Evolutionary conservation across 2,888 invertebrate genomes (phyloP).

Genomic region (Pammene fasciana): DNA sequence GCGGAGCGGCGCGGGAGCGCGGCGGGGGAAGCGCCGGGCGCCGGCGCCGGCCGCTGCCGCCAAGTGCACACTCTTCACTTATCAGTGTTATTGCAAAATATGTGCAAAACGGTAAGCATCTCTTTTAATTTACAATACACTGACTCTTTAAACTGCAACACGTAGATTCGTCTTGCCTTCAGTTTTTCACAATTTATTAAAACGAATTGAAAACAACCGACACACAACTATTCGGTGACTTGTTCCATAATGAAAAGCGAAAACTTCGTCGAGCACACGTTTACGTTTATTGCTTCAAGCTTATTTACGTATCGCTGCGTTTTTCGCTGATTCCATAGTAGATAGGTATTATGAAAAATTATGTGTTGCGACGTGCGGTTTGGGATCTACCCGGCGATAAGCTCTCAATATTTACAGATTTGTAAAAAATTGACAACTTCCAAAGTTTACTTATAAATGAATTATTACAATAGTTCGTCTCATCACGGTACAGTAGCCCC

Average conservation of each 20-base stretch:
- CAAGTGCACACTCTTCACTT: conserved; percentile 50
- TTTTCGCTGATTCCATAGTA: conserved; percentile 64
- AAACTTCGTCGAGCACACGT: conserved; percentile 74
- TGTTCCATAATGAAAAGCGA: conserved; percentile 74
- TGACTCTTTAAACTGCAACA: conserved; percentile 76
- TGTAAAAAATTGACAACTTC: conserved; percentile 82
- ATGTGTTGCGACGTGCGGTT: conserved; percentile 76
- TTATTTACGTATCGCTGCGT: conserved; percentile 72
- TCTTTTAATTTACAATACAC: conserved; percentile 78
- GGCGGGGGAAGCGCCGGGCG: conserved; percentile 50
- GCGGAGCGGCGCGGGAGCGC: conserved; percentile 47
- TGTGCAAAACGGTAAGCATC: conserved; percentile 82
- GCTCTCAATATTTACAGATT: conserved; percentile 82
- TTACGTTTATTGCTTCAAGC: conserved; percentile 77
- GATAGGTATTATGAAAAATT: conserved; percentile 67
- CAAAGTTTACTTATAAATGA: conserved; percentile 79
- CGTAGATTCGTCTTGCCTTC: conserved; percentile 73
- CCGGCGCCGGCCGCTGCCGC: conserved; percentile 65
- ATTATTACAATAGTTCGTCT: conserved; percentile 66
- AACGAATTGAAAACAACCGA: conserved; percentile 76
- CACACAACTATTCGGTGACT: conserved; percentile 77
- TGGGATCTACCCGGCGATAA: conserved; percentile 79
- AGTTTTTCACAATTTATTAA: conserved; percentile 65
- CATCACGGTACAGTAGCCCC: conserved; percentile 65
- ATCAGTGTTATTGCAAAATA: conserved; percentile 80